Evolutionary conservation across 2,797 vertebrate genomes (phyloP), one percentile per base, ranked within the genome.

Genomic region (Tolypeutes matacus): DNA sequence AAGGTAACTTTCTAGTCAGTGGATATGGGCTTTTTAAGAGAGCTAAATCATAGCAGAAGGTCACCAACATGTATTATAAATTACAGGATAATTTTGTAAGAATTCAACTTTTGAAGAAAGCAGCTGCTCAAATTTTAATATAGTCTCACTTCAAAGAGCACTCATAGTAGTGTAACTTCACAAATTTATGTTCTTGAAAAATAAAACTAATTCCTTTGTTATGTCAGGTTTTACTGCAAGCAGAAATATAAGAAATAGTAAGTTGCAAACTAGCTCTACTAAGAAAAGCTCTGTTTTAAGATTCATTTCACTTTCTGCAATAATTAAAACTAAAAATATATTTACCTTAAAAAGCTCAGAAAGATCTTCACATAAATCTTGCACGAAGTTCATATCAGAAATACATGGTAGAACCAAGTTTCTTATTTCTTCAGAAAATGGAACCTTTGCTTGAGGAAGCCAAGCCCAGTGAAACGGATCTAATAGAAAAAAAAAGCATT

Each of bases 391-490:
- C 99, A 99, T 99, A 96, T 99, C 99, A 34, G 99, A 99, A 96
- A 99, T 98, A 85, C 98, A 99, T 3, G 99, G 99, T 93, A 99
- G 98, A 95, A 99, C 98, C 94, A 99, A 98, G 42, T 99, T 99
- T 98, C 98, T 98, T 72, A 98, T 99, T 98, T 99, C 99, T 98
- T 99, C 99, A 97, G 99, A 99, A 97, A 99, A 99, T 76, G 99
- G 98, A 97, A 99, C 99, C 97, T 99, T 99, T 29, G 99, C 99
- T 98, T 99, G 99, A 94, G 99, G 98, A 94, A 99, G 99, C 99
- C 99, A 99, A 10, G 99, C 99, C 99, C 99, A 99, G 96, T 99
- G 99, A 98, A 99, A 99, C 0, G 99, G 99, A 98, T 99, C 99
- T 99, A 97, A 95, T 1, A 29, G 69, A 27, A 78, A 27, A 78